Base-by-base conservation (phyloP, 2,113 vertebrate genomes). In the Neolamprologus modestus region DNA sequence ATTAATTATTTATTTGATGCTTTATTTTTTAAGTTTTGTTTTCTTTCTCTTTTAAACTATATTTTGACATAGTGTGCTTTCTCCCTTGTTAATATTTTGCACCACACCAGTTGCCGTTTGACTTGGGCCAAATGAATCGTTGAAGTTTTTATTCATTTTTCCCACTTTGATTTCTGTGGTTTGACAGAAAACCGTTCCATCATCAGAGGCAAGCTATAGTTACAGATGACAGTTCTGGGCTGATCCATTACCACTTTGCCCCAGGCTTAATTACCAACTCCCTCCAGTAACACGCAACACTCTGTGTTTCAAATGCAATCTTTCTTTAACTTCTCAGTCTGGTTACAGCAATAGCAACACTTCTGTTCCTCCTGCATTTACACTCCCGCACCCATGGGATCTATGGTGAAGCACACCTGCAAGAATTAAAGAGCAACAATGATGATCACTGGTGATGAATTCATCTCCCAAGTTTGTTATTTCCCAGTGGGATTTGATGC, bases 201-300 rank as follows among this genome's bases (percentile, higher is more conserved):
- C 61, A 53, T 88, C 89, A 80, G 86, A 88, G 85, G 85, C 80
- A 84, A 78, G 79, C 81, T 83, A 81, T 66, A 89, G 86, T 86
- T 81, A 76, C 45, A 52, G 82, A 90, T 96, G 95, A 96, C 93
- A 96, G 92, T 93, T 96, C 92, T 91, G 88, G 94, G 91, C 85
- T 94, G 93, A 95, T 94, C 94, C 95, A 92, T 95, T 95, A 93
- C 87, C 86, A 86, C 92, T 90, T 92, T 90, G 87, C 93, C 92
- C 87, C 59, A 16, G 90, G 95, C 92, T 83, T 96, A 92, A 96
- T 97, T 95, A 95, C 52, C 91, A 93, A 85, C 90, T 91, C 89
- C 89, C 83, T 91, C 66, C 80, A 88, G 91, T 80, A 89, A 92
- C 90, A 95, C 76, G 89, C 94, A 96, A 93, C 89, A 91, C 84